Base-by-base conservation (phyloP, 2,113 vertebrate genomes). In the Heteronetta atricapilla region DNA sequence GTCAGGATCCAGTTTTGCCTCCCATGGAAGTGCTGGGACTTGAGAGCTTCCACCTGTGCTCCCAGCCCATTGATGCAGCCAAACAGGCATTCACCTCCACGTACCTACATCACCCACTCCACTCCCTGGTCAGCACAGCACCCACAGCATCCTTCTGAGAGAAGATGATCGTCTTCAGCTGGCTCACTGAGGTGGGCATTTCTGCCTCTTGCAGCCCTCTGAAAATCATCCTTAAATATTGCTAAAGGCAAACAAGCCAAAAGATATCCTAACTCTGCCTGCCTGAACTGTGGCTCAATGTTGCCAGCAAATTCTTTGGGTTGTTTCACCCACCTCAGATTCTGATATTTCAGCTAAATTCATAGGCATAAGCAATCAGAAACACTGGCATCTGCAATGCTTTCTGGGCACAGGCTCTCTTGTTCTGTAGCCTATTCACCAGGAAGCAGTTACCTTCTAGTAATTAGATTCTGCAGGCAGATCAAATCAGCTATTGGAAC, bases 401-500 rank as follows among this genome's bases (percentile, higher is more conserved):
- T 87, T 52, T 91, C 46, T 36, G 59, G 77, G 73, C n/a, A 4
- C 62, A 28, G 31, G 29, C 55, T 83, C 70, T 63, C 63, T 86
- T 0, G 1, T 86, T 36, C 44, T 74, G 59, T n/a, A 52, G 56
- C 38, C 48, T 55, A 8, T 70, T 88, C 14, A 56, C 55, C 67
- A 89, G 75, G 55, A 88, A 67, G 75, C 25, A 66, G 25, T 80
- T 94, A 46, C 91, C 62, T 91, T 91, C 74, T 0, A 0, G 46
- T 83, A 50, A 80, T 69, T 59, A 66, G 67, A 80, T 88, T 94
- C 60, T 81, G 56, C 46, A 83, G 80, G 79, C 63, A 82, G 82
- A 87, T 91, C 58, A 77, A 48, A 92, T 95, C 55, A 94, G 67
- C 58, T 81, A 38, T 31, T 86, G 88, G 48, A 94, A 89, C 56